Evolutionary conservation across 2,888 invertebrate genomes (phyloP).

Genomic region (Dolichopus griseipennis): DNA sequence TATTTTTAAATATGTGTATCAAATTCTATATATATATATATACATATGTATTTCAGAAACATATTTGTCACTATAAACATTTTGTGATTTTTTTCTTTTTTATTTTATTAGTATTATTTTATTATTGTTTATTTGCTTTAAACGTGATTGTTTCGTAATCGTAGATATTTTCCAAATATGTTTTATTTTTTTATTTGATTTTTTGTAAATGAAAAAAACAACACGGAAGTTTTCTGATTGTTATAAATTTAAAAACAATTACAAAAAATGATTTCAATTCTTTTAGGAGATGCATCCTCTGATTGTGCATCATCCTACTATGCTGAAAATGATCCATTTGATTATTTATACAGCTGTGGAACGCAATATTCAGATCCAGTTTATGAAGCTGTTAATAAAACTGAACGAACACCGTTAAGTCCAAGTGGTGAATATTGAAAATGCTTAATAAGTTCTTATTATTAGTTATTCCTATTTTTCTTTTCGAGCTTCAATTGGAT

Average conservation of each 20-base stretch:
- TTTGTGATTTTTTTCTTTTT: too few species aligned
- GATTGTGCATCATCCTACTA: constrained; percentile 58
- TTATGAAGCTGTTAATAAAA: constrained; percentile 58
- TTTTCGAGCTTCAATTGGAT: constrained; percentile 33
- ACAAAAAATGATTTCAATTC: constrained; percentile 33
- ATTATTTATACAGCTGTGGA: constrained; percentile 60
- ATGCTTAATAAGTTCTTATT: background rate
- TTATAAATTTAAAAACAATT: constrained; percentile 20
- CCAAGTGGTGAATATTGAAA: constrained; percentile 37
- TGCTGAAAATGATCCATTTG: constrained; percentile 70
- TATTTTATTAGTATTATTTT: too few species aligned
- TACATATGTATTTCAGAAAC: too few species aligned
- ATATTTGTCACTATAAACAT: too few species aligned
- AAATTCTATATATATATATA: too few species aligned
- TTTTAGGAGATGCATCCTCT: constrained; percentile 48
- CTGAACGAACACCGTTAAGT: constrained; percentile 47
- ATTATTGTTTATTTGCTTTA: too few species aligned
- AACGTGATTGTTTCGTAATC: constrained; percentile 5
- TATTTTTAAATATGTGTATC: too few species aligned
- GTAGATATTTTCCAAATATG: constrained; percentile 5
- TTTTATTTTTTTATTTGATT: constrained; percentile 12
- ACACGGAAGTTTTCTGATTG: too few species aligned
- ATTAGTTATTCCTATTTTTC: background rate
- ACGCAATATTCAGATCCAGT: constrained; percentile 61
- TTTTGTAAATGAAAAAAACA: constrained; percentile 15